Evolutionary conservation across 1,140 invertebrate species (phyloP).

Genomic region (Yoshiicerus persimilis): DNA sequence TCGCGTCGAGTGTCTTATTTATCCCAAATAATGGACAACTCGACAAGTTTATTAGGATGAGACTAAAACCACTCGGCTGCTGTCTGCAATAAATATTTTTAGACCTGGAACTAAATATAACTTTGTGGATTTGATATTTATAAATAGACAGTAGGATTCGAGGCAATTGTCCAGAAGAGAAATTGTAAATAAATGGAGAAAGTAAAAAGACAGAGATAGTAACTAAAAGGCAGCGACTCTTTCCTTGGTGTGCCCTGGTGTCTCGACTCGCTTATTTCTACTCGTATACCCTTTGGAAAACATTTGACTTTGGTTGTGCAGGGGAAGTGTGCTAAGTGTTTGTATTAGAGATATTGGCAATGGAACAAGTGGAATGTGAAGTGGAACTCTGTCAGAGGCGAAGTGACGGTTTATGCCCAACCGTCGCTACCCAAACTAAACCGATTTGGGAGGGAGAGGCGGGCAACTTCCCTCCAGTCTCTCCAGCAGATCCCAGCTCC

Average conservation of each 20-base stretch:
- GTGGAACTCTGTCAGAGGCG: conserved; percentile 23
- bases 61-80: background rate
- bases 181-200: too few relatives aligned
- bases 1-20: background rate
- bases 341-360: background rate
- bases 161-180: too few relatives aligned
- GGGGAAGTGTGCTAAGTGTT: background rate
- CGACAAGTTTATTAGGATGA: too few relatives aligned
- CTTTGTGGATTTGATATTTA: too few relatives aligned
- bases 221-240: too few relatives aligned
- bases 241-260: too few relatives aligned
- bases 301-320: background rate
- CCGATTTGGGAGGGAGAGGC: background rate
- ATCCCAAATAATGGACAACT: background rate
- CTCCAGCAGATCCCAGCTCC: background rate
- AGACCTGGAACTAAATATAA: too few relatives aligned
- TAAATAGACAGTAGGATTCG: too few relatives aligned
- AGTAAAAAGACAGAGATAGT: too few relatives aligned
- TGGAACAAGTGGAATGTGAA: background rate
- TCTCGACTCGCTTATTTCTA: too few relatives aligned
- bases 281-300: background rate
- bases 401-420: conserved; percentile 4
- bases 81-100: too few relatives aligned
- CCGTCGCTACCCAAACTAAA: background rate
- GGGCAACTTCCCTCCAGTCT: background rate